Conservation (phyloP, 2,113 vertebrate genomes). For the Chaenogobius annularis region DNA sequence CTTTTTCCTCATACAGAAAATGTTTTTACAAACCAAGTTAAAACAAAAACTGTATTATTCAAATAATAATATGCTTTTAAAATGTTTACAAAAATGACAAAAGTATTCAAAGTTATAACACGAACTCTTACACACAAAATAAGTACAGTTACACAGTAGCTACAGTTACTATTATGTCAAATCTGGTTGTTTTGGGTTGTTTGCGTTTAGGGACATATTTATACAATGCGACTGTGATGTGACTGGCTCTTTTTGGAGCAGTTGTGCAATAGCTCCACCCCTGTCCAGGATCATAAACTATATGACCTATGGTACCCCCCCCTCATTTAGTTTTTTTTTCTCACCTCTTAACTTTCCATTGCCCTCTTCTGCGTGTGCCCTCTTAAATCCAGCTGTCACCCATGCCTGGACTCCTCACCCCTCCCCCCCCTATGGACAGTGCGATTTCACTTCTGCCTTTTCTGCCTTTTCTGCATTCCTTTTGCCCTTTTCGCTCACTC, state of each 20-base stretch:
- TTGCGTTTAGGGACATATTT: not conserved
- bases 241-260: slow-evolving; percentile 14
- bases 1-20: too few relatives aligned
- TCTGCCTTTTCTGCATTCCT: slow-evolving; percentile 1
- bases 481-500: slow-evolving; percentile 10
- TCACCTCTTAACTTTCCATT: not conserved
- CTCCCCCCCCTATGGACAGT: not conserved
- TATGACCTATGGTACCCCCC: slow-evolving; percentile 30
- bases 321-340: not conserved
- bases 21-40: too few relatives aligned
- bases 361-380: not conserved
- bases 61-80: too few relatives aligned
- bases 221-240: not conserved
- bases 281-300: slow-evolving; percentile 4
- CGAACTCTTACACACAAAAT: too few relatives aligned
- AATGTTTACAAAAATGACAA: too few relatives aligned
- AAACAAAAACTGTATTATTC: too few relatives aligned
- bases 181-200: not conserved
- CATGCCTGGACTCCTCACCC: slow-evolving; percentile 14
- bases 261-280: slow-evolving; percentile 26
- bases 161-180: too few relatives aligned
- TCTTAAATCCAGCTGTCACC: slow-evolving; percentile 31
- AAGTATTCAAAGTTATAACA: too few relatives aligned
- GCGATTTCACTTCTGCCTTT: not conserved
- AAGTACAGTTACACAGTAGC: too few relatives aligned